Conservation (phyloP, 2,888 invertebrate genomes). For the Drosophila mimica region DNA sequence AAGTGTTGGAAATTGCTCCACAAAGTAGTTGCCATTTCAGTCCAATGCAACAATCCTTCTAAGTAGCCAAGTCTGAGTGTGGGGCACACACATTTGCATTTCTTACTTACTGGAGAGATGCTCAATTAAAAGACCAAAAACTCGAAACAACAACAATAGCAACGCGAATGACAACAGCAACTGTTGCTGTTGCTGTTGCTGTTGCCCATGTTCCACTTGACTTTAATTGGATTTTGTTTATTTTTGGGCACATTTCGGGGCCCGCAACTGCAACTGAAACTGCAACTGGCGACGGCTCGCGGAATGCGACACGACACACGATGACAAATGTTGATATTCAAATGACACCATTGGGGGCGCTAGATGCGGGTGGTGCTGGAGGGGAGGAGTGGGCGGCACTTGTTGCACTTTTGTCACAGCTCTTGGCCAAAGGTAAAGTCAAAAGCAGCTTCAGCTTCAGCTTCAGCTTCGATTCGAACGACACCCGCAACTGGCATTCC, state of each 20-base stretch:
- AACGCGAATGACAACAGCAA: slow-evolving; percentile 33
- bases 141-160: slow-evolving; percentile 26
- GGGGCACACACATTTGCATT: slow-evolving; percentile 69
- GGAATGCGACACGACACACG: slow-evolving; percentile 79
- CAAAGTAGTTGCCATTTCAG: slow-evolving; percentile 68
- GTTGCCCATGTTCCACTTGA: slow-evolving; percentile 69
- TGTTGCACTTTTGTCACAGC: slow-evolving; percentile 63
- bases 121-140: slow-evolving; percentile 69
- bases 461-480: slow-evolving; percentile 32
- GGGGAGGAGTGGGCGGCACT: slow-evolving; percentile 34
- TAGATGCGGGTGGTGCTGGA: slow-evolving; percentile 33
- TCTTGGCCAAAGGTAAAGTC: slow-evolving; percentile 25
- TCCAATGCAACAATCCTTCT: slow-evolving; percentile 54
- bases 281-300: slow-evolving; percentile 57
- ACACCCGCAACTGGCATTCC: slow-evolving; percentile 73
- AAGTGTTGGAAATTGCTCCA: slow-evolving; percentile 66
- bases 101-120: slow-evolving; percentile 51
- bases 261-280: slow-evolving; percentile 31
- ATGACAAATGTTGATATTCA: slow-evolving; percentile 81
- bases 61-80: slow-evolving; percentile 45
- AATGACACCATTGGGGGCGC: slow-evolving; percentile 70
- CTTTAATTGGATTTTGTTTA: slow-evolving; percentile 79
- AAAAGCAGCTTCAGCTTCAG: slow-evolving; percentile 22
- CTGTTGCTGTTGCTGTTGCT: slow-evolving; percentile 15
- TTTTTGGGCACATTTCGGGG: slow-evolving; percentile 75